Percentiles rank a stretch among this genome's conserved stretches.
Conservation (phyloP, 2,113 vertebrate genomes). For the Neodontobutis hainanensis region DNA sequence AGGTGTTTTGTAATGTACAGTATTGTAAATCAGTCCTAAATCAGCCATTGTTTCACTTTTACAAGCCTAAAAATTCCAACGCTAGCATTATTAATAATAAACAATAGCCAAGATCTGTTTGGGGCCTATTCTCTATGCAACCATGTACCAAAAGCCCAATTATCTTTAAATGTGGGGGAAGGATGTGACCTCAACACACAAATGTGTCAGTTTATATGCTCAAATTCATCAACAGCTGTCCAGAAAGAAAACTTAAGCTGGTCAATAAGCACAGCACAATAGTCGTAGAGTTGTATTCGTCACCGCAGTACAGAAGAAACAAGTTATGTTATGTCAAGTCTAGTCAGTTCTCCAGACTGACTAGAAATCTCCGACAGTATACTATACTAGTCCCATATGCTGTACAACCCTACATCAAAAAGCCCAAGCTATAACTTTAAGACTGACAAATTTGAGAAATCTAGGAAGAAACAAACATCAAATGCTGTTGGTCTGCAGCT, state of each 20-base stretch:
- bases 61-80: too few species aligned
- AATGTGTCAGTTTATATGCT: neutral
- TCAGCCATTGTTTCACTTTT: too few species aligned
- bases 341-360: too few species aligned
- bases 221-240: slow-evolving; percentile 26
- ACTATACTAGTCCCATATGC: too few species aligned
- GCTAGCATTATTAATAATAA: too few species aligned
- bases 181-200: neutral
- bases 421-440: too few species aligned
- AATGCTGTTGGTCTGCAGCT: slow-evolving; percentile 23
- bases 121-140: neutral
- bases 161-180: slow-evolving; percentile 6
- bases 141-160: neutral
- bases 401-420: too few species aligned
- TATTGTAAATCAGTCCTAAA: too few species aligned
- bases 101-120: too few species aligned
- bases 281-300: slow-evolving; percentile 53
- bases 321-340: slow-evolving; percentile 55
- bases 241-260: slow-evolving; percentile 26
- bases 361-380: too few species aligned
- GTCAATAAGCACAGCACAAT: slow-evolving; percentile 35
- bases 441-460: too few species aligned
- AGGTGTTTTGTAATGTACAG: too few species aligned
- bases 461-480: neutral
- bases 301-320: slow-evolving; percentile 66